Base-by-base conservation (phyloP, 2,113 vertebrate species). In the Pagrus major region DNA sequence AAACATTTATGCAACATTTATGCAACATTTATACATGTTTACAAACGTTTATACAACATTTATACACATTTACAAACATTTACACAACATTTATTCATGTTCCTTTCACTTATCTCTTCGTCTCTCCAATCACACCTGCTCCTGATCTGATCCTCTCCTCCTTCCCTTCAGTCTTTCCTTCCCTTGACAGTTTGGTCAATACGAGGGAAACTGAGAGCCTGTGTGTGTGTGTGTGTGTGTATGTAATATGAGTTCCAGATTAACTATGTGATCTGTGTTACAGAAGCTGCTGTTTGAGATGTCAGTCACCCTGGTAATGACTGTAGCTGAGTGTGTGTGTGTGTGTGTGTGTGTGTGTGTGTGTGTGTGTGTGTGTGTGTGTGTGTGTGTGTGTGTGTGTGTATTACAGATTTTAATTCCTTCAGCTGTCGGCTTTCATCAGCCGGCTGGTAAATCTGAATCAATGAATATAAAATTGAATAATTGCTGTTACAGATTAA, bases 141-240 rank as follows among this genome's bases (percentile, higher is more conserved):
- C 15, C 9, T 60, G 5, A 9, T 8, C n/a, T n/a, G n/a, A n/a
- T n/a, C n/a, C n/a, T n/a, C 10, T 12, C 4, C 37, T 49, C 9
- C 14, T 8, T 63, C 46, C 21, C 9, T 14, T 31, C 54, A 29
- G n/a, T 47, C 33, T 18, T 39, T 46, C 65, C 49, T 58, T 42
- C 16, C 2, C 37, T 31, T 37, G 70, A 75, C 79, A 59, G 47
- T 78, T 70, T 31, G n/a, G 61, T 70, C 84, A 66, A 74, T 81
- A 68, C 29, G 59, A 54, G 39, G 52, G 31, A 56, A 81, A 63
- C 33, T 41, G 76, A 67, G 51, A 39, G 16, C 25, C 16, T 60
- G 44, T 71, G 56, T 63, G 44, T 59, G 23, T 52, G n/a, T 73
- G 31, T 72, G 49, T 60, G 31, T 70, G 39, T 8, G 25, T 71